Evolutionary conservation across 2,888 invertebrate species (phyloP), one percentile per base, ranked within the genome.

Genomic region (Arrhopalites spinosus): DNA sequence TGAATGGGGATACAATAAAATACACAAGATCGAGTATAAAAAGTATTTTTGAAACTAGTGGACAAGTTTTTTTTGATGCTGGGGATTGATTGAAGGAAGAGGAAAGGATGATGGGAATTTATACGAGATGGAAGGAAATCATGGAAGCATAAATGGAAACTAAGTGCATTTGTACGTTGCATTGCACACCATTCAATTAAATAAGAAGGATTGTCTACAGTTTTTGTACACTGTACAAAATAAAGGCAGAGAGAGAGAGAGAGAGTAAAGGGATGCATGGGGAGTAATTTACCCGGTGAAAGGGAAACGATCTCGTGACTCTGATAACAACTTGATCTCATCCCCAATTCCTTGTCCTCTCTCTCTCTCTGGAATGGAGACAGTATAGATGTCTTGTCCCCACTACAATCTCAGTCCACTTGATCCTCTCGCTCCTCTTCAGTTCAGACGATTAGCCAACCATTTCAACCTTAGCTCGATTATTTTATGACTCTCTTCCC

Each of bases 141-240:
- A 68, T 27, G 27, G 27, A 47, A 68, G 68, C 68, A 68, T 68
- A 68, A 68, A 68, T 68, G 45, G 17, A 29, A 68, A 50, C 27
- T 68, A 50, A 68, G 27, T 68, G 68, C 68, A 68, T 68, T 67
- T 67, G 20, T 36, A 27, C 59, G 47, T 27, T 50, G 25, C 50
- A 50, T 29, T 59, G 23, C 59, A 25, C 27, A 25, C 23, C 23
- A 59, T 59, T 59, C 20, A 59, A 27, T 13, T 3, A 59, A 13
- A 11, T 27, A 25, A 25, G n/a, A 50, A 50, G 50, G 50, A 50
- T 50, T n/a, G n/a, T n/a, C 45, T n/a, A 45, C 15, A 45, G 45
- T 45, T 15, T 11, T 11, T 45, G 45, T 45, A 45, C 7, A 45
- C 15, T 45, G 45, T n/a, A n/a, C n/a, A n/a, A 63, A 29, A 63